A percentile compares a stretch with the other conserved stretches of the same genome.
phyloP scores from a whole-genome alignment of 2,113 vertebrate species.

The Aptenodytes patagonicus region DNA sequence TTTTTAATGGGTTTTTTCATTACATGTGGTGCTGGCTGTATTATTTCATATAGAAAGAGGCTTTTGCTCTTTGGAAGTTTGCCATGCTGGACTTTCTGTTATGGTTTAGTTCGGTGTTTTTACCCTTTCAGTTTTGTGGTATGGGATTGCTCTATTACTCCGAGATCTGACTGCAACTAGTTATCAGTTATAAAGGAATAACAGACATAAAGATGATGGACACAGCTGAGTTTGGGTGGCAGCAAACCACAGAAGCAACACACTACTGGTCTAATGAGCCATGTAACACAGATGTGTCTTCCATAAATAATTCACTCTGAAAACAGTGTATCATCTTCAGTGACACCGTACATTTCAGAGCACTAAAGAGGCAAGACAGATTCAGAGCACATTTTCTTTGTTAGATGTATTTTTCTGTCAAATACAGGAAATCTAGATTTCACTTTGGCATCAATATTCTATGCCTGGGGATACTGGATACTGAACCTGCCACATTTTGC shows the following conservation, averaged over 20 bases:
- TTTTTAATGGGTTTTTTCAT: not conserved
- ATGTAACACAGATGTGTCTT: not conserved
- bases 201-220: not conserved
- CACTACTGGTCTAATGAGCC: not conserved
- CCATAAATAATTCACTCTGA: constrained; percentile 26
- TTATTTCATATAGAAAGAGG: not conserved
- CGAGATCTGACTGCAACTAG: not conserved
- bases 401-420: not conserved
- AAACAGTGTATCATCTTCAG: not conserved
- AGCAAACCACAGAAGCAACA: not conserved
- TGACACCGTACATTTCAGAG: not conserved
- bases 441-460: not conserved
- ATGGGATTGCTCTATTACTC: not conserved
- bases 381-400: not conserved
- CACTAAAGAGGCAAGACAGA: not conserved
- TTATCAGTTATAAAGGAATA: not conserved
- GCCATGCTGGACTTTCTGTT: not conserved
- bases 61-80: not conserved
- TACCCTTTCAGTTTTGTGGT: not conserved
- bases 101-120: not conserved
- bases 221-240: not conserved
- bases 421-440: not conserved
- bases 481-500: not conserved
- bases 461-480: not conserved
- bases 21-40: not conserved